phyloP scores from a whole-genome alignment of 1,140 invertebrate species.

The Campoletis sonorensis region DNA sequence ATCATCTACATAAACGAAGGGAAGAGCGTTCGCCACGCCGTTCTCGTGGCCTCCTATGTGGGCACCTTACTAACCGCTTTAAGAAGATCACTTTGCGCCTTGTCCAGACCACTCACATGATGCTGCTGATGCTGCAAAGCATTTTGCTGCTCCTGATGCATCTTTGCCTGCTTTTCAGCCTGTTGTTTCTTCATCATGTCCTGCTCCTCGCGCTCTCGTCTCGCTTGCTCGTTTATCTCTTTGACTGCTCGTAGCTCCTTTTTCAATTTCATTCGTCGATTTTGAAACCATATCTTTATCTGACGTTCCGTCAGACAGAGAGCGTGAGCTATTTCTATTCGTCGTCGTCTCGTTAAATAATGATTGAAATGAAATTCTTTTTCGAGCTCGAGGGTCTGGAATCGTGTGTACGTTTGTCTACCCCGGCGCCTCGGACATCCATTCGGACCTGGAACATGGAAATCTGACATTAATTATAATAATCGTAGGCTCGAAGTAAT shows the following conservation, averaged over 20 bases:
- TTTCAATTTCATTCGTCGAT: conserved; percentile 98
- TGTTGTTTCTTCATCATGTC: conserved; percentile 94
- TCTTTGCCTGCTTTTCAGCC: conserved; percentile 88
- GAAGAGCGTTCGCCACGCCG: conserved; percentile 44
- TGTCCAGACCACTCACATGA: conserved; percentile 80
- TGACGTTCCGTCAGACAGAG: conserved; percentile 97
- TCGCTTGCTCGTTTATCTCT: conserved; percentile 95
- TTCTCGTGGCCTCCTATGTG: conserved; percentile 77
- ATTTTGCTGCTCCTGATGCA: conserved; percentile 78
- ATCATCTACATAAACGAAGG: conserved; percentile 45
- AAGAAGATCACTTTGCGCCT: conserved; percentile 81
- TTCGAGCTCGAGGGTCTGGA: conserved; percentile 95
- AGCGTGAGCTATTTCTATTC: conserved; percentile 98
- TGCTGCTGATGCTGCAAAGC: conserved; percentile 81
- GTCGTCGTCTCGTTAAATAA: conserved; percentile 94
- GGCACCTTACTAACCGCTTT: conserved; percentile 82
- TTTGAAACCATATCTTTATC: conserved; percentile 99
- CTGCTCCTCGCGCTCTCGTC: conserved; percentile 92
- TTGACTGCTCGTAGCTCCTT: conserved; percentile 95
- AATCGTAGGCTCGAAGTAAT: conserved; percentile 24
- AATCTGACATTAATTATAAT: conserved; percentile 50
- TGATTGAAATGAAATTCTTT: conserved; percentile 99
- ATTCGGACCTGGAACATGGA: conserved; percentile 90
- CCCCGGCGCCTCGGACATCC: conserved; percentile 95
- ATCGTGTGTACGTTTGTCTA: conserved; percentile 97